A percentile compares a stretch with the other conserved stretches of the same genome.
Evolutionary conservation across 1,140 invertebrate genomes (phyloP).

Genomic region (silkworm (Bombyx mori)): ASM3026992v2 NC_085123.1:3521001-3521500

Average conservation of each 20-base stretch:
- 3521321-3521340: slow-evolving; percentile 59
- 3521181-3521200: slow-evolving; percentile 53
- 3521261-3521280: slow-evolving; percentile 50
- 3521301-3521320: slow-evolving; percentile 60
- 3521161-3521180: slow-evolving; percentile 66
- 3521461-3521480: slow-evolving; percentile 14
- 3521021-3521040: no score
- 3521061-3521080: neutral
- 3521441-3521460: slow-evolving; percentile 14
- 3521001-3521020: no score
- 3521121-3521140: slow-evolving; percentile 52
- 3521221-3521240: slow-evolving; percentile 38
- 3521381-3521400: slow-evolving; percentile 39
- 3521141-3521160: slow-evolving; percentile 60
- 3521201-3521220: slow-evolving; percentile 37
- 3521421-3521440: slow-evolving; percentile 15
- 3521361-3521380: slow-evolving; percentile 56
- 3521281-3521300: slow-evolving; percentile 27
- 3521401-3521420: slow-evolving; percentile 29
- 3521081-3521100: slow-evolving; percentile 44
- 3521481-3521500: slow-evolving; percentile 21
- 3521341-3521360: slow-evolving; percentile 45
- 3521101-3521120: slow-evolving; percentile 43
- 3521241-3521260: slow-evolving; percentile 30
- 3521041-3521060: neutral